Conservation (phyloP, 2,888 invertebrate species). For the Drosophila limbata region DNA sequence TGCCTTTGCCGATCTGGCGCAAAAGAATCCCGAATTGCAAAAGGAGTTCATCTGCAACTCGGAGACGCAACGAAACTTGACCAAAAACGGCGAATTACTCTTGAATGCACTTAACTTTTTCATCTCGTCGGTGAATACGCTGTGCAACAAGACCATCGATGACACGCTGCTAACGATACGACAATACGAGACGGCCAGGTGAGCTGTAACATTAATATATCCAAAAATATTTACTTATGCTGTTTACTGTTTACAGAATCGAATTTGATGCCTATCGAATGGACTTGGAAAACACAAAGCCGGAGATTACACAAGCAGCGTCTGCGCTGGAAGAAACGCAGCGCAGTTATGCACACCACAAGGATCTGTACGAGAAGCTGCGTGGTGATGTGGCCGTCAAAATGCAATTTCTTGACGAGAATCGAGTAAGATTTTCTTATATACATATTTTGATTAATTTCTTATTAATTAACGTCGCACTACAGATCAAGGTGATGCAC, state of each 20-base stretch:
- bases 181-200: conserved; percentile 88
- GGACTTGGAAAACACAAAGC: conserved; percentile 94
- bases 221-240: background rate
- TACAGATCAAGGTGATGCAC: conserved; percentile 98
- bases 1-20: conserved; percentile 97
- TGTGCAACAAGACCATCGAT: conserved; percentile 99
- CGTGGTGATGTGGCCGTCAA: conserved; percentile 97
- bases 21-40: conserved; percentile 97
- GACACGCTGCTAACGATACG: conserved; percentile 91
- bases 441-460: background rate
- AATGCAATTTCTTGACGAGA: conserved; percentile 98
- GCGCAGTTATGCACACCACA: conserved; percentile 92
- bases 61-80: conserved; percentile 96
- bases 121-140: conserved; percentile 96
- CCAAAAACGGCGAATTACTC: conserved; percentile 96
- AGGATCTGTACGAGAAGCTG: conserved; percentile 95
- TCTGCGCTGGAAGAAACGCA: conserved; percentile 93
- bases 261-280: conserved; percentile 99
- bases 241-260: conserved; percentile 87
- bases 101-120: conserved; percentile 98
- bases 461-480: background rate
- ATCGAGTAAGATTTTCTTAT: conserved; percentile 89
- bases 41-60: conserved; percentile 98
- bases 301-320: conserved; percentile 86
- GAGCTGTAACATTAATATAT: background rate